Conservation (phyloP, 2,113 vertebrate species). For the Oxyruncus cristatus region DNA sequence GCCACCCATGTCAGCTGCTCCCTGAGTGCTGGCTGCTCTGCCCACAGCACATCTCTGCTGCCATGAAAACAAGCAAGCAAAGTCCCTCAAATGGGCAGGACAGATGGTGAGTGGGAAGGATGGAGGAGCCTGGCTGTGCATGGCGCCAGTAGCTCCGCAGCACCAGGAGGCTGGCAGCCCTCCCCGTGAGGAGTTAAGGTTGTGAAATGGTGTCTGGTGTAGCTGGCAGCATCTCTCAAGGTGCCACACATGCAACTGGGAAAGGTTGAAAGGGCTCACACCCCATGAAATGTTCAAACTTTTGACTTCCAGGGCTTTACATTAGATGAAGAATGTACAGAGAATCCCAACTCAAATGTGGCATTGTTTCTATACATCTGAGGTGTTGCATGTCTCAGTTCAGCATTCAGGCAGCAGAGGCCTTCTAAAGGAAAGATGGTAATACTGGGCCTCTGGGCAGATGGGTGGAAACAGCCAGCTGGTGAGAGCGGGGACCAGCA, state of each 20-base stretch:
- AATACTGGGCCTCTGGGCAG: not conserved
- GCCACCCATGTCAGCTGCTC: not conserved
- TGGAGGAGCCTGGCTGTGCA: not conserved
- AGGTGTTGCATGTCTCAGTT: not conserved
- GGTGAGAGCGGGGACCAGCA: not conserved
- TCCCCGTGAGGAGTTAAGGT: not conserved
- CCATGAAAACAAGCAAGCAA: not conserved
- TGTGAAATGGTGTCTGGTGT: not conserved
- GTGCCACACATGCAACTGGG: accelerated
- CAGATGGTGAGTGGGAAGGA: constrained; percentile 10
- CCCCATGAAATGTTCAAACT: not conserved
- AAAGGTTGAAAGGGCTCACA: not conserved
- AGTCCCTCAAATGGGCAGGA: not conserved
- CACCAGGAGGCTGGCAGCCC: not conserved
- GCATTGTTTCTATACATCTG: accelerated
- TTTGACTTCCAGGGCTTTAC: not conserved
- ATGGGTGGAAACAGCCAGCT: not conserved
- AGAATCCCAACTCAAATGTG: accelerated
- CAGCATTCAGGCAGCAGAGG: not conserved
- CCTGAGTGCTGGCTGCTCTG: not conserved
- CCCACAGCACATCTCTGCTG: not conserved
- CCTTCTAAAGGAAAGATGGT: not conserved
- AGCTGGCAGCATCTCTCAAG: not conserved
- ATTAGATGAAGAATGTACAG: not conserved
- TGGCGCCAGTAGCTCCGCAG: not conserved